Percentiles rank a stretch among this genome's conserved stretches.
Conservation (phyloP, 2,113 vertebrate species). For the Ammodytes marinus region DNA sequence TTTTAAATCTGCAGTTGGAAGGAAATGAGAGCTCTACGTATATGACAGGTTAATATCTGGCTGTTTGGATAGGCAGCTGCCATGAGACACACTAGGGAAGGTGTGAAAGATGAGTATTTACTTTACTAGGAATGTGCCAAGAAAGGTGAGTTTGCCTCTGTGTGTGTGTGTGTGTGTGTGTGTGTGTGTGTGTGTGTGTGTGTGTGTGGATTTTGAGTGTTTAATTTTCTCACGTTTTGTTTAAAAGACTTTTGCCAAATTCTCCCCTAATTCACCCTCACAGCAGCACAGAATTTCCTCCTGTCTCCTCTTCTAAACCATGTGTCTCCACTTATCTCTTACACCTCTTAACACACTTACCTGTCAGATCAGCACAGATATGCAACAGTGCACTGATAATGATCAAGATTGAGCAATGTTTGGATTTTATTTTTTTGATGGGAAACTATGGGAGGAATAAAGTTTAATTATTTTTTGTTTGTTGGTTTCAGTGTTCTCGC, state of each 20-base stretch:
- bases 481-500: not conserved
- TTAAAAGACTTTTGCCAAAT: constrained; percentile 57
- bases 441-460: constrained; percentile 10
- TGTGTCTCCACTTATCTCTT: constrained; percentile 46
- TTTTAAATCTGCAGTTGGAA: constrained; percentile 46
- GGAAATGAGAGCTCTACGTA: constrained; percentile 47
- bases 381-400: constrained; percentile 2
- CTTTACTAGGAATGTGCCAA: constrained; percentile 67
- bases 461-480: not conserved
- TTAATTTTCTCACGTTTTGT: constrained; percentile 29
- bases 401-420: constrained; percentile 17
- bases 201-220: not conserved
- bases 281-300: constrained; percentile 38
- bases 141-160: constrained; percentile 30
- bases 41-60: constrained; percentile 27
- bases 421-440: not conserved
- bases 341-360: constrained; percentile 27
- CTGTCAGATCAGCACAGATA: constrained; percentile 42
- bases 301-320: constrained; percentile 17
- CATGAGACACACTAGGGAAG: constrained; percentile 57
- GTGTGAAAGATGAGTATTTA: constrained; percentile 82
- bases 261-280: constrained; percentile 12
- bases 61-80: constrained; percentile 67
- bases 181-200: not conserved
- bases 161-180: constrained; percentile 20